phyloP scores from a whole-genome alignment of 2,113 vertebrate species.

The Lophochroa leadbeateri region DNA sequence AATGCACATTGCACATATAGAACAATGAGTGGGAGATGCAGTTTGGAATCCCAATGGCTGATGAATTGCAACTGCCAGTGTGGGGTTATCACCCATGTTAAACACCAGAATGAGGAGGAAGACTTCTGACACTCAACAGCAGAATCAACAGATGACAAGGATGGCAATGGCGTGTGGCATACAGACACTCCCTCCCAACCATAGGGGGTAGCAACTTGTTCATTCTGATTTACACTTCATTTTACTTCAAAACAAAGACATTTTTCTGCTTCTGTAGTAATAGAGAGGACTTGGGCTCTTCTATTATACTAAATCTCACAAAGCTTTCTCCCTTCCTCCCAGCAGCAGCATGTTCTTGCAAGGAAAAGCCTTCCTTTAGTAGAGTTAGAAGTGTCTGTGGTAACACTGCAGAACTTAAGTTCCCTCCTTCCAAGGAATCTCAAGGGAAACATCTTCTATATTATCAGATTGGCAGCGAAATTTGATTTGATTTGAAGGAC shows the following conservation, averaged over 20 bases:
- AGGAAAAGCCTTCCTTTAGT: not conserved
- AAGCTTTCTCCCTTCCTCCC: not conserved
- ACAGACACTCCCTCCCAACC: rapidly evolving
- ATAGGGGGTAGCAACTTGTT: rapidly evolving
- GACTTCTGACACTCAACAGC: not conserved
- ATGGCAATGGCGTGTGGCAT: rapidly evolving
- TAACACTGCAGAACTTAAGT: not conserved
- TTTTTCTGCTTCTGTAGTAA: not conserved
- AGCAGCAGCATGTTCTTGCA: not conserved
- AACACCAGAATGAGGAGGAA: not conserved
- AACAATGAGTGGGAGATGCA: not conserved
- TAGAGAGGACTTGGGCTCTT: not conserved
- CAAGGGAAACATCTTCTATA: not conserved
- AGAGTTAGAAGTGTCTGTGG: not conserved
- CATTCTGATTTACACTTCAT: not conserved
- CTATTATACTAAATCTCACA: rapidly evolving
- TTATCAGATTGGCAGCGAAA: not conserved
- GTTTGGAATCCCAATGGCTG: not conserved
- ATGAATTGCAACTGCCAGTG: not conserved
- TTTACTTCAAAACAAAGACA: not conserved
- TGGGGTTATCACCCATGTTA: not conserved
- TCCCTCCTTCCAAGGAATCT: not conserved
- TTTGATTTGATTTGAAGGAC: not conserved
- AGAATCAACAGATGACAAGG: not conserved
- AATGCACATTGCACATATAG: rapidly evolving